Evolutionary conservation across 92 coral and sea anemone genomes (phyloP).

Genomic region (Bergia sp.): DNA sequence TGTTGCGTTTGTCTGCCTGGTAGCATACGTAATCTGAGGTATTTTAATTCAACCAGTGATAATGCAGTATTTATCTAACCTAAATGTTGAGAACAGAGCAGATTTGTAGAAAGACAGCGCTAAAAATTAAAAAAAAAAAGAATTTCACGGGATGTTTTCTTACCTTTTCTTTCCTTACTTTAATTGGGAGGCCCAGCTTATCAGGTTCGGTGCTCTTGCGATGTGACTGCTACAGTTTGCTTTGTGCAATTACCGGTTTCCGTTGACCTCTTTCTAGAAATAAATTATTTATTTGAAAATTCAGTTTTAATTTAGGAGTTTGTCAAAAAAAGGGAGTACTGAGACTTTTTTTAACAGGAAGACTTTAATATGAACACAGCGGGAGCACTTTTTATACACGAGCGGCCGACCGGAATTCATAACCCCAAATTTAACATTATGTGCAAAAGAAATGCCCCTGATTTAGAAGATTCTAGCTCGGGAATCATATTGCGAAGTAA

Average conservation of each 20-base stretch:
- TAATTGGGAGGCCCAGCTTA: too few relatives aligned
- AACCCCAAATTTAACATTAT: background rate
- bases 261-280: background rate
- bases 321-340: background rate
- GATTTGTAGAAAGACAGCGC: background rate
- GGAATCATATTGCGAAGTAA: background rate
- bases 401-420: conserved; percentile 3
- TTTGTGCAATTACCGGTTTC: background rate
- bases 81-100: background rate
- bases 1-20: background rate
- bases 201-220: background rate
- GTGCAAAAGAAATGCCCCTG: background rate
- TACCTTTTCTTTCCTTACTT: background rate
- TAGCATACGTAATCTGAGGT: background rate
- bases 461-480: conserved; percentile 8
- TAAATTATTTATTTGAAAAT: too few relatives aligned
- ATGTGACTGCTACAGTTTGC: background rate
- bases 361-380: background rate
- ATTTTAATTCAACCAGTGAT: too few relatives aligned
- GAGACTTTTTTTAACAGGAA: background rate
- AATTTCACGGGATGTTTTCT: background rate
- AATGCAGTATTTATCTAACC: background rate
- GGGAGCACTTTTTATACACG: background rate
- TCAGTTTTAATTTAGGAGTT: too few relatives aligned
- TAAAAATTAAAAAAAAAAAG: background rate